Evolutionary conservation across 1,140 invertebrate genomes (phyloP), one percentile per base, ranked within the genome.

Genomic region (Drosophila subpulchrella): DNA sequence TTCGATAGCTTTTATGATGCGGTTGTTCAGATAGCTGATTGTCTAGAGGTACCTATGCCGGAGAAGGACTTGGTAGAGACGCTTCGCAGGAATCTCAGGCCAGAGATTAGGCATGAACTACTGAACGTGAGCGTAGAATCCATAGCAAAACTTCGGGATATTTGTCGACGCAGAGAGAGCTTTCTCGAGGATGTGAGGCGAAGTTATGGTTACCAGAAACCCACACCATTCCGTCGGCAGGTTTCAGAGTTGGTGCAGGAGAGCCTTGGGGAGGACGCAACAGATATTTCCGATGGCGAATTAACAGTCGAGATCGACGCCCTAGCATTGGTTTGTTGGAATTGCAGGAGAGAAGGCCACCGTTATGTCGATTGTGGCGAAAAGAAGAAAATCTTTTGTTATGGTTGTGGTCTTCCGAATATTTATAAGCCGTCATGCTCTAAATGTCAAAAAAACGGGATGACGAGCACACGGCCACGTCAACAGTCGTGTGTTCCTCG

Each of bases 401-500:
- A 41, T 15, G 39, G 39, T 1, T 41, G 39, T 3, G 39, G n/a
- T n/a, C 5, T 13, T 15, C n/a, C 39, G n/a, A 39, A n/a, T 5
- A 39, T 39, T 4, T 39, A 39, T 12, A 39, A 39, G 38, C 38
- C 38, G 5, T 6, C 4, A 4, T 41, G 39, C 3, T 5, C n/a
- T 7, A 41, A 15, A 7, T 15, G n/a, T 27, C 12, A 32, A 54
- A 38, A 38, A 54, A 54, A 54, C 32, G 34, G 2, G 12, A 54
- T 38, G 32, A 5, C 8, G 32, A 54, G 36, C 51, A 54, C 32
- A 13, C 51, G 32, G 17, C 32, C 15, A 11, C 15, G 11, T 20
- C 32, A 36, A 3, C 51, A 24, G 32, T 12, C 32, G 51, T 53
- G 51, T 53, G 51, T 53, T 36, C 51, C 8, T 2, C 50, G 50